phyloP scores from a whole-genome alignment of 2,113 vertebrate species.

The Bos taurus region ARS-UCD2.0 NC_037354.1:44196001-44196500 shows the following conservation, averaged over 20 bases:
- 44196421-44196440: too few species aligned
- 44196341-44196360: not conserved
- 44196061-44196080: not conserved
- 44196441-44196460: not conserved
- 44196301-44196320: not conserved
- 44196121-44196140: not conserved
- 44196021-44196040: not conserved
- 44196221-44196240: not conserved
- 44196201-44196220: not conserved
- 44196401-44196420: not conserved
- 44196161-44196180: not conserved
- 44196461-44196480: not conserved
- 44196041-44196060: not conserved
- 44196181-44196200: not conserved
- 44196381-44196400: not conserved
- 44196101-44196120: not conserved
- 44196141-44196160: not conserved
- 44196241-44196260: not conserved
- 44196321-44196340: not conserved
- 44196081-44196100: not conserved
- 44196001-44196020: not conserved
- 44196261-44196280: not conserved
- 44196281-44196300: not conserved
- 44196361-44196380: not conserved
- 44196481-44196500: fast-evolving